A percentile compares a stretch with the other conserved stretches of the same genome.
Conservation (phyloP, 2,113 vertebrate species). For the Tragelaphus strepsiceros region DNA sequence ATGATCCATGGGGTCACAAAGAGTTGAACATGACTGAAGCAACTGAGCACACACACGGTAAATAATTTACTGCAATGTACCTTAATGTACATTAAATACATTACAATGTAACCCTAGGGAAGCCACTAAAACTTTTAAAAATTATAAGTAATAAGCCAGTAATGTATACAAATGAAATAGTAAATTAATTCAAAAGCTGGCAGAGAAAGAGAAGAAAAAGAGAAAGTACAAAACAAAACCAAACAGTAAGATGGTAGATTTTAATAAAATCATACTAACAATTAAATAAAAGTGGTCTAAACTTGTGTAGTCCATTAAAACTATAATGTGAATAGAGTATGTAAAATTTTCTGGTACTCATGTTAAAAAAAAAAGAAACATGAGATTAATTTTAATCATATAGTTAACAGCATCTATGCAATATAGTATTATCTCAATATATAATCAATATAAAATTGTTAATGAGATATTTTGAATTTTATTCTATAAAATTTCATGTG, state of each 20-base stretch:
- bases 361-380: not conserved
- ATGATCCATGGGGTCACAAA: not conserved
- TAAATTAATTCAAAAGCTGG: not conserved
- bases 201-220: not conserved
- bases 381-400: not conserved
- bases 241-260: not conserved
- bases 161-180: not conserved
- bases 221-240: not conserved
- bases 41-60: not conserved
- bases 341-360: not conserved
- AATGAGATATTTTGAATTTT: not conserved
- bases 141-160: not conserved
- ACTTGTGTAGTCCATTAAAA: not conserved
- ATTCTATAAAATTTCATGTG: not conserved
- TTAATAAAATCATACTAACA: not conserved
- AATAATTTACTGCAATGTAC: not conserved
- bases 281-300: not conserved
- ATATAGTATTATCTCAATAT: not conserved
- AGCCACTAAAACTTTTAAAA: not conserved
- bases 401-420: not conserved
- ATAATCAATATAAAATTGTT: not conserved
- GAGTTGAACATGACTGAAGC: not conserved
- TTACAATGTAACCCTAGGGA: not conserved
- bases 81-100: not conserved
- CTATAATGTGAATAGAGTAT: not conserved